Conservation (phyloP, 2,888 invertebrate species). For the Drosophila bunnanda region DNA sequence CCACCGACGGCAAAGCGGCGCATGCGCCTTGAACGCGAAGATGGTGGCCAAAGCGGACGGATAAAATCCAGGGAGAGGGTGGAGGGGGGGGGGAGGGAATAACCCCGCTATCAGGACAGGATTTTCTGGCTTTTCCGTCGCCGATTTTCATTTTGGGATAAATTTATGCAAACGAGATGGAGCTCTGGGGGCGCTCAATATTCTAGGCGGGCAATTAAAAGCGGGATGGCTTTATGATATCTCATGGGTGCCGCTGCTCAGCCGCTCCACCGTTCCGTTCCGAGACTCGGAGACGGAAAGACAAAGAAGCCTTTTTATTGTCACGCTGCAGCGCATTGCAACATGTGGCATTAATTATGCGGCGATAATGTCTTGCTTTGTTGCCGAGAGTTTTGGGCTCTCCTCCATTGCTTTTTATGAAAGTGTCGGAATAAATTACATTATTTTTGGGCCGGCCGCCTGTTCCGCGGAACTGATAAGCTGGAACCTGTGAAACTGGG, state of each 20-base stretch:
- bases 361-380: constrained; percentile 78
- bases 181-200: constrained; percentile 56
- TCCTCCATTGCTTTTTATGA: constrained; percentile 69
- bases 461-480: constrained; percentile 53
- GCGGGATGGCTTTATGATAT: constrained; percentile 73
- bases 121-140: constrained; percentile 65
- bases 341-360: constrained; percentile 81
- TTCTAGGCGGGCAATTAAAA: constrained; percentile 73
- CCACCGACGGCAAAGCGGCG: constrained; percentile 67
- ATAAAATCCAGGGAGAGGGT: constrained; percentile 22
- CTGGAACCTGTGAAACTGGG: constrained; percentile 14
- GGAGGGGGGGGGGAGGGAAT: constrained; percentile 19
- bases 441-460: constrained; percentile 65
- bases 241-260: constrained; percentile 50
- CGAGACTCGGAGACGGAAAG: constrained; percentile 5
- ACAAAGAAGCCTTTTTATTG: constrained; percentile 62
- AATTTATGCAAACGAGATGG: constrained; percentile 69
- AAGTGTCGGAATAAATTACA: constrained; percentile 81
- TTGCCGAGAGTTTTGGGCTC: constrained; percentile 61
- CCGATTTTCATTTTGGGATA: constrained; percentile 73
- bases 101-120: constrained; percentile 27
- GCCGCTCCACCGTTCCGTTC: constrained; percentile 7
- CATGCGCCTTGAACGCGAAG: constrained; percentile 66
- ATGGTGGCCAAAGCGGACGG: constrained; percentile 53
- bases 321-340: constrained; percentile 62